Conservation (phyloP, 2,797 vertebrate species). For the Tragelaphus oryx region DNA sequence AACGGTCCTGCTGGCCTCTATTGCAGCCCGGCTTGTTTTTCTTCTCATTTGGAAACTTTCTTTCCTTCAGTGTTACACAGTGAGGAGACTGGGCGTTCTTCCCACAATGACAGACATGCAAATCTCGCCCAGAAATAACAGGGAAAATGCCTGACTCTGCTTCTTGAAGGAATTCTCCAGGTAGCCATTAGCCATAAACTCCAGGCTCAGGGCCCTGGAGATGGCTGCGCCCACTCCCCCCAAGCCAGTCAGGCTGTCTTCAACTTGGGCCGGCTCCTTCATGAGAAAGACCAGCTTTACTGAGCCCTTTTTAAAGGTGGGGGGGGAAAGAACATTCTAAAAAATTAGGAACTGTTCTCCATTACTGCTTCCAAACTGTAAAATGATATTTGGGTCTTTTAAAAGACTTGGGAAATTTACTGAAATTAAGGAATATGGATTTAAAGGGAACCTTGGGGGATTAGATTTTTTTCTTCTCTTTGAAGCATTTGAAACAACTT, state of each 20-base stretch:
- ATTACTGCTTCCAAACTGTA: conserved; percentile 56
- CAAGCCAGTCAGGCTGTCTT: background rate
- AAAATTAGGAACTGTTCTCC: conserved; percentile 21
- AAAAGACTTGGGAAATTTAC: conserved; percentile 58
- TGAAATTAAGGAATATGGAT: conserved; percentile 65
- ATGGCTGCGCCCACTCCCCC: background rate
- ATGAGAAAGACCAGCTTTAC: background rate
- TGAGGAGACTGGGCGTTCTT: conserved; percentile 66
- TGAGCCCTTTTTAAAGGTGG: background rate
- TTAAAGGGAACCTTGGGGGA: conserved; percentile 47
- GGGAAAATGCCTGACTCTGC: conserved; percentile 39
- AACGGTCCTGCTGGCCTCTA: background rate
- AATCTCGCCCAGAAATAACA: conserved; percentile 61
- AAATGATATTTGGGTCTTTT: conserved; percentile 62
- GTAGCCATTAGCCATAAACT: conserved; percentile 7
- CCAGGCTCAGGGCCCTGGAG: background rate
- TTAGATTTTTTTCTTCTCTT: conserved; percentile 48
- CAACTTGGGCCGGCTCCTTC: background rate
- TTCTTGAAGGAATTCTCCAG: conserved; percentile 56
- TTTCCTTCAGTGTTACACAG: background rate
- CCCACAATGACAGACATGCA: conserved; percentile 36
- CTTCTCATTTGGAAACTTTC: conserved; percentile 50
- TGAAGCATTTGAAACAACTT: conserved; percentile 63
- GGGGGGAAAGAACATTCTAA: background rate
- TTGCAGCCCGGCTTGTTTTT: conserved; percentile 35